A percentile compares a stretch with the other conserved stretches of the same genome.
These are phyloP conservation scores for Lampropteryx suffumata DNA, from an alignment of 2,888 invertebrate species.

Conservation along the genomic window DNA sequence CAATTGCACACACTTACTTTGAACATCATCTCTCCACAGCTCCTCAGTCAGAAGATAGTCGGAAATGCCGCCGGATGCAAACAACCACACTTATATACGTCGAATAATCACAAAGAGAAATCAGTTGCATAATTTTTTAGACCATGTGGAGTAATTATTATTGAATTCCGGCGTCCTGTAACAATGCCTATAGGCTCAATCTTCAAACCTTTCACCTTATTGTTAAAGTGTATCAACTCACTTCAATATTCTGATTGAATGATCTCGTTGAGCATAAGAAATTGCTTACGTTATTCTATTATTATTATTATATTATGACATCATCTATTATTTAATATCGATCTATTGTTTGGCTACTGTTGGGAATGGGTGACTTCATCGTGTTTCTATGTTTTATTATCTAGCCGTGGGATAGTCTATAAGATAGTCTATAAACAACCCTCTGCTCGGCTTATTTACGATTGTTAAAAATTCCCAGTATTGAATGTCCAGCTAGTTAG, in stretches of 20 bases:
- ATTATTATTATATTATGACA: too few relatives aligned
- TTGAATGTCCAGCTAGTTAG: too few relatives aligned
- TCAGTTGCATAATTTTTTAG: slow-evolving; percentile 49
- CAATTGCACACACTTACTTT: slow-evolving; percentile 41
- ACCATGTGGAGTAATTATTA: slow-evolving; percentile 42
- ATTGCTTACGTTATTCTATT: slow-evolving; percentile 23
- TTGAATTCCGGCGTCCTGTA: slow-evolving; percentile 42
- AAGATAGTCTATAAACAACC: too few relatives aligned
- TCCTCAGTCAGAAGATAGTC: slow-evolving; percentile 32
- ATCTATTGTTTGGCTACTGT: slow-evolving; percentile 26
- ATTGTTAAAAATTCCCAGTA: too few relatives aligned
- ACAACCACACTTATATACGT: slow-evolving; percentile 48
- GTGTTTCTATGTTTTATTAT: slow-evolving; percentile 17
- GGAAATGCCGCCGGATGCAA: slow-evolving; percentile 46
- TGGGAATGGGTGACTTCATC: slow-evolving; percentile 20
- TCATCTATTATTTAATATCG: slow-evolving; percentile 26
- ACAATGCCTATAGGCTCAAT: slow-evolving; percentile 35
- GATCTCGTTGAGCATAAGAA: slow-evolving; percentile 12
- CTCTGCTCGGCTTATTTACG: too few relatives aligned
- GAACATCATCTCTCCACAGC: slow-evolving; percentile 39
- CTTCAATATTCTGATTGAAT: slow-evolving; percentile 32
- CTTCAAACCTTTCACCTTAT: slow-evolving; percentile 43
- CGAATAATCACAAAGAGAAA: slow-evolving; percentile 49
- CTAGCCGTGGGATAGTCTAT: slow-evolving; percentile 17
- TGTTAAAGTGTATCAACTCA: slow-evolving; percentile 35